These are phyloP conservation scores for Potorous gilbertii DNA, from an alignment of 2,797 vertebrate genomes.

Conservation along the genomic window DNA sequence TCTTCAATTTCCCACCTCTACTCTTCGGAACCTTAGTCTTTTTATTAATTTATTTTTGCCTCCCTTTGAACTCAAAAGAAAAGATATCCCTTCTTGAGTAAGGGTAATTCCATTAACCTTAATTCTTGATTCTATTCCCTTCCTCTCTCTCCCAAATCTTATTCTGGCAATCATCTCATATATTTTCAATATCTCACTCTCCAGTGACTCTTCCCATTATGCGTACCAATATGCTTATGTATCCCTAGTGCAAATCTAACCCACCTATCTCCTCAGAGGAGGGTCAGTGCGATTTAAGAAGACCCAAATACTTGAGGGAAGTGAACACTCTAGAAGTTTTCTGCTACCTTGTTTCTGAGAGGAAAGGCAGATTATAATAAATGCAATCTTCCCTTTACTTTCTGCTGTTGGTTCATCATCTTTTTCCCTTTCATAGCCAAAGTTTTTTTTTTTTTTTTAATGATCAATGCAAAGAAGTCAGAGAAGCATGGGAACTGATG, in stretches of 20 bases:
- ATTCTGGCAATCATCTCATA: not conserved
- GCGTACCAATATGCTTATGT: not conserved
- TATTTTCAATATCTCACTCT: not conserved
- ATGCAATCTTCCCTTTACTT: not conserved
- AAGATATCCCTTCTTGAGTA: not conserved
- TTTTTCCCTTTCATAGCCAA: not conserved
- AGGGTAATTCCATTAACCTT: not conserved
- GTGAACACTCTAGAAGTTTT: not conserved
- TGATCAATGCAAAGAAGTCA: not conserved
- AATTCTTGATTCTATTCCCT: not conserved
- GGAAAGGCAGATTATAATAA: not conserved
- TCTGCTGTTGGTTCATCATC: not conserved
- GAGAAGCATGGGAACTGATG: not conserved
- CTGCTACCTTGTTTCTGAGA: not conserved
- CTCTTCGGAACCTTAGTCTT: not conserved
- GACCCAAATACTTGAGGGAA: not conserved
- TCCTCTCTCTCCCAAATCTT: not conserved
- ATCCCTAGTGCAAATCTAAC: not conserved
- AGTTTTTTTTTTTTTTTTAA: not conserved
- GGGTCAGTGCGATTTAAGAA: not conserved
- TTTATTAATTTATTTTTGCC: not conserved
- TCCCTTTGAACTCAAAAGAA: not conserved
- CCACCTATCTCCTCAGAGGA: not conserved
- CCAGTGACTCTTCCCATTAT: not conserved
- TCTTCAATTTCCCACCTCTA: not conserved